phyloP scores from a whole-genome alignment of 92 coral and sea anemone species.

The Isaurus tuberculatus region DNA sequence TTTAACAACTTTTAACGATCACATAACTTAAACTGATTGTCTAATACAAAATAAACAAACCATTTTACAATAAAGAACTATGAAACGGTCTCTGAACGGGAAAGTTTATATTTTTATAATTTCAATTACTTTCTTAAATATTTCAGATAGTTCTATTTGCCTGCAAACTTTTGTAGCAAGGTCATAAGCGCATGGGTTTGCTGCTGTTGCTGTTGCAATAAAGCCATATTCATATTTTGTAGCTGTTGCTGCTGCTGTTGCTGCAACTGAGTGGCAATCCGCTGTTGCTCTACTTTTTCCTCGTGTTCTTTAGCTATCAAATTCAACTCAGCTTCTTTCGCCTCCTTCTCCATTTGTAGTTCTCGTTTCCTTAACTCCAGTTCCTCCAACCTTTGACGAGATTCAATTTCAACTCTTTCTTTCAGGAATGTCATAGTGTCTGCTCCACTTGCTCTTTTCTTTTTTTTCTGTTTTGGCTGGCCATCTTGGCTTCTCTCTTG shows the following conservation, averaged over 20 bases:
- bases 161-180: constrained; percentile 51
- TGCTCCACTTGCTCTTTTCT: constrained; percentile 51
- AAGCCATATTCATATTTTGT: constrained; percentile 37
- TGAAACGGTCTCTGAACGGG: neutral
- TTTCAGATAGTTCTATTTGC: constrained; percentile 31
- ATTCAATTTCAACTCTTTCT: constrained; percentile 50
- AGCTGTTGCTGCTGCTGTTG: constrained; percentile 37
- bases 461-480: constrained; percentile 31
- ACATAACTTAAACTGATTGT: constrained; percentile 15
- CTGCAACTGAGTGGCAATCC: constrained; percentile 37
- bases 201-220: constrained; percentile 58
- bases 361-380: constrained; percentile 53
- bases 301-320: constrained; percentile 24
- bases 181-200: constrained; percentile 47
- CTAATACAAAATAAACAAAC: neutral
- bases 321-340: constrained; percentile 50
- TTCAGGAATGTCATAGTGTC: constrained; percentile 60
- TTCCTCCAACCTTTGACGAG: constrained; percentile 42
- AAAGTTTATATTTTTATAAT: too few species aligned
- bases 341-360: constrained; percentile 47
- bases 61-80: neutral
- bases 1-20: constrained; percentile 26
- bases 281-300: constrained; percentile 47
- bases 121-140: too few species aligned
- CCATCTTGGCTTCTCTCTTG: constrained; percentile 45